These are phyloP conservation scores for Lycopodina hypogea DNA, from an alignment of 37 sponge, comb jelly and placozoan genomes.

Conservation along the genomic window DNA sequence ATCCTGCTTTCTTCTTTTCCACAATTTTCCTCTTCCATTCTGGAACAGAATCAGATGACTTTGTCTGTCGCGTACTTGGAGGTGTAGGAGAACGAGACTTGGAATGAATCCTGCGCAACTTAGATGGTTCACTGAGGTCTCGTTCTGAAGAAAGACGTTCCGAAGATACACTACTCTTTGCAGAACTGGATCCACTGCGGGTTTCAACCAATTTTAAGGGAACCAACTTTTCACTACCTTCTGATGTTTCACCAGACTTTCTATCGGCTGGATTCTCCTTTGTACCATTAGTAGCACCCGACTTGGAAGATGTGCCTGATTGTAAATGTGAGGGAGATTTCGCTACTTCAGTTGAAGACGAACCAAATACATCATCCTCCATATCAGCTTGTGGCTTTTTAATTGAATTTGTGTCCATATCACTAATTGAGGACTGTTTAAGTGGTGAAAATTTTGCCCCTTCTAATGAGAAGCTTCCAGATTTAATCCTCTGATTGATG, in stretches of 20 bases:
- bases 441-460: background rate
- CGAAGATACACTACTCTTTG: slow-evolving; percentile 29
- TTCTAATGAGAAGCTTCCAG: too few relatives aligned
- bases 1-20: slow-evolving; percentile 27
- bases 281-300: slow-evolving; percentile 1
- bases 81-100: slow-evolving; percentile 33
- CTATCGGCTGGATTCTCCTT: slow-evolving; percentile 17
- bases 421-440: background rate
- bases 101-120: background rate
- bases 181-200: background rate
- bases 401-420: background rate
- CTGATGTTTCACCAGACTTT: background rate
- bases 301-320: slow-evolving; percentile 12
- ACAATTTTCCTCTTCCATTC: slow-evolving; percentile 60
- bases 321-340: background rate
- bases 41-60: slow-evolving; percentile 28
- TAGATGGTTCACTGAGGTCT: background rate
- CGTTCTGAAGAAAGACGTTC: slow-evolving; percentile 31
- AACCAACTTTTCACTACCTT: background rate
- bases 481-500: background rate
- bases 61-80: background rate
- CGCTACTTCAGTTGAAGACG: background rate
- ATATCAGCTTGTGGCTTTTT: background rate
- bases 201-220: background rate
- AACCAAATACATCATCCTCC: slow-evolving; percentile 22